These are phyloP conservation scores for Cydia splendana DNA, from an alignment of 1,140 invertebrate genomes.

Conservation along the genomic window DNA sequence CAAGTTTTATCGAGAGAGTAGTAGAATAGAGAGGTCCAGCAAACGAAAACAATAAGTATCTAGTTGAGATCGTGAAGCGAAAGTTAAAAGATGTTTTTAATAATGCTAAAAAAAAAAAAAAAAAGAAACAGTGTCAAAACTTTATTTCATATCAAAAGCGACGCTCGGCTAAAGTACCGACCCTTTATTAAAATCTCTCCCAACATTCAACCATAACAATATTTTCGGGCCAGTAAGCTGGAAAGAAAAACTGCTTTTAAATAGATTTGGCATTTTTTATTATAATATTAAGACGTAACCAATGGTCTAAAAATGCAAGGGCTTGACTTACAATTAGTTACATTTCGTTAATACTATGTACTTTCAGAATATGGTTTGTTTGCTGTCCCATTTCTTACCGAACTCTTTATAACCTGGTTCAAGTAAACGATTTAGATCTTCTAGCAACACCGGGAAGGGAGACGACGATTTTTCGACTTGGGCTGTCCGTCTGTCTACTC, in stretches of 20 bases:
- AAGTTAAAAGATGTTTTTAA: neutral
- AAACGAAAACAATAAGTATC: too few species aligned
- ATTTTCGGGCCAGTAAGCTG: constrained; percentile 62
- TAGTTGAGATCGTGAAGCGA: neutral
- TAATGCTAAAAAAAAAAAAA: constrained; percentile 14
- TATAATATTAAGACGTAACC: constrained; percentile 60
- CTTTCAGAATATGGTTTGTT: too few species aligned
- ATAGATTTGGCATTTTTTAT: constrained; percentile 70
- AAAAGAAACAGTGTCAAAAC: constrained; percentile 29
- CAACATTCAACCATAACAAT: constrained; percentile 60
- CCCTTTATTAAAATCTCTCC: constrained; percentile 62
- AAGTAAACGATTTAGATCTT: too few species aligned
- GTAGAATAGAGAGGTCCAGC: too few species aligned
- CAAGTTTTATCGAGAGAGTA: neutral
- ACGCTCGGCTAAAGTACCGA: constrained; percentile 45
- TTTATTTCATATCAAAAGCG: constrained; percentile 50
- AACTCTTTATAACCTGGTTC: too few species aligned
- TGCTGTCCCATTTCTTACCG: too few species aligned
- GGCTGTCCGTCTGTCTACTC: too few species aligned
- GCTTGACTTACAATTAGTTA: constrained; percentile 32
- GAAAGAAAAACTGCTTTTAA: constrained; percentile 65
- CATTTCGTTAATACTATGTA: neutral
- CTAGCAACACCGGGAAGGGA: too few species aligned
- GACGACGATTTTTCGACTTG: too few species aligned
- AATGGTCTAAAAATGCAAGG: constrained; percentile 51